phyloP scores from a whole-genome alignment of 2,888 invertebrate genomes.

The Dolichomitus sp. region DNA sequence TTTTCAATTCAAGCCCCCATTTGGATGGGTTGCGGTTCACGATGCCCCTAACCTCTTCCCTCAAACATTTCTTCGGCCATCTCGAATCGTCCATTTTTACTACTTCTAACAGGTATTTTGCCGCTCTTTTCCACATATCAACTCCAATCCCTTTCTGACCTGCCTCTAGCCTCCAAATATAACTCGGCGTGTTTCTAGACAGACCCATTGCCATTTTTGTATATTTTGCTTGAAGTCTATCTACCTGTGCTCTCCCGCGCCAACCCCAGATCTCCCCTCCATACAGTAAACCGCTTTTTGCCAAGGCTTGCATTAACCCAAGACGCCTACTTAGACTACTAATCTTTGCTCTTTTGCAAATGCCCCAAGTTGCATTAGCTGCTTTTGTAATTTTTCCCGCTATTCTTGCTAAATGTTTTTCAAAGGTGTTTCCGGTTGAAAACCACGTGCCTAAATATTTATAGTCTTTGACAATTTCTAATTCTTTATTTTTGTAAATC shows the following conservation, averaged over 20 bases:
- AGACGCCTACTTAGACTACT: conserved; percentile 4
- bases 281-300: conserved; percentile 37
- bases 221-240: conserved; percentile 11
- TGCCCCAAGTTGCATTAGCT: conserved; percentile 52
- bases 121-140: too few relatives aligned
- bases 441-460: conserved; percentile 60
- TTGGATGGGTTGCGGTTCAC: not conserved
- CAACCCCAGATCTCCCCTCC: conserved; percentile 54
- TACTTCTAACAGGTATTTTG: too few relatives aligned
- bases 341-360: conserved; percentile 42
- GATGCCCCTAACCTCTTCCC: too few relatives aligned
- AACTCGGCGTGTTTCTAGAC: conserved; percentile 30
- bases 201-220: conserved; percentile 15
- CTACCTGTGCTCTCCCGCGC: conserved; percentile 17
- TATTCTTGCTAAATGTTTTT: conserved; percentile 22
- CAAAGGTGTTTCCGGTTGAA: conserved; percentile 14
- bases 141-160: not conserved
- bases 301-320: conserved; percentile 31
- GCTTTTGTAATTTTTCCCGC: conserved; percentile 43
- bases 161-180: conserved; percentile 31
- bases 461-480: conserved; percentile 52
- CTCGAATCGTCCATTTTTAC: too few relatives aligned
- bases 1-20: conserved; percentile 30
- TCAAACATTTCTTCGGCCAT: too few relatives aligned
- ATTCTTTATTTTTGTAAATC: conserved; percentile 20